Evolutionary conservation across 1,140 invertebrate species (phyloP).

Genomic region (Zaprionus gabonicus): DNA sequence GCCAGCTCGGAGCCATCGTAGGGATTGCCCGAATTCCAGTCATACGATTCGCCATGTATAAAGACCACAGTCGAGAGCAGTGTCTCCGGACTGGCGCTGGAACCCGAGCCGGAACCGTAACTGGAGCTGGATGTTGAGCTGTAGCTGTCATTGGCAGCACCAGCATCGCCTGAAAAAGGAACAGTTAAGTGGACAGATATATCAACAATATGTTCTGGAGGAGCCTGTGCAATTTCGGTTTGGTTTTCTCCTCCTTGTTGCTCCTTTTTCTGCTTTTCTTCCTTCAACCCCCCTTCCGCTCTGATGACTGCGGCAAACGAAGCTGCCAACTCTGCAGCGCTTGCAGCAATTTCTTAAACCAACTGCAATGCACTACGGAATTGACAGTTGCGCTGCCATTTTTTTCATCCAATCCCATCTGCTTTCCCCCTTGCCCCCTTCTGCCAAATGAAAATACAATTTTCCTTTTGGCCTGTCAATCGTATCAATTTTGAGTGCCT

Average conservation of each 20-base stretch:
- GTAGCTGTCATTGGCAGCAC: constrained; percentile 28
- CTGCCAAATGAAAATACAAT: constrained; percentile 2
- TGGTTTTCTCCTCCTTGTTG: not conserved
- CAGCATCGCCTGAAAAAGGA: constrained; percentile 18
- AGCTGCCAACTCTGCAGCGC: constrained; percentile 93
- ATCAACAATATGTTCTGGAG: not conserved
- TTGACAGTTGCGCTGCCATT: constrained; percentile 87
- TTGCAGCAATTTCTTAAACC: constrained; percentile 90
- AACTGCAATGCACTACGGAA: constrained; percentile 98
- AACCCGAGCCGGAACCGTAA: constrained; percentile 16
- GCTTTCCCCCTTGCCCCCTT: no score
- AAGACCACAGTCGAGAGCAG: constrained; percentile 92
- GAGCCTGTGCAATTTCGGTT: not conserved
- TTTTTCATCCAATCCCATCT: not conserved
- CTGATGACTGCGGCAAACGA: constrained; percentile 34
- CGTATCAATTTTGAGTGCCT: not conserved
- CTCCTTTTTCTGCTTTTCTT: not conserved
- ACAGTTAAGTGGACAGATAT: not conserved
- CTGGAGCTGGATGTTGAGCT: constrained; percentile 23
- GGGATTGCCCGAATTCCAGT: constrained; percentile 97
- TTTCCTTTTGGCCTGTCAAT: constrained; percentile 16
- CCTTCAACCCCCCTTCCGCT: not conserved
- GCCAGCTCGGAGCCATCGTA: constrained; percentile 97
- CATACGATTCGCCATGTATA: constrained; percentile 97
- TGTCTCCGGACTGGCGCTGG: constrained; percentile 13